These are phyloP conservation scores for Lithosia quadra DNA, from an alignment of 2,888 invertebrate genomes.

Conservation along the genomic window DNA sequence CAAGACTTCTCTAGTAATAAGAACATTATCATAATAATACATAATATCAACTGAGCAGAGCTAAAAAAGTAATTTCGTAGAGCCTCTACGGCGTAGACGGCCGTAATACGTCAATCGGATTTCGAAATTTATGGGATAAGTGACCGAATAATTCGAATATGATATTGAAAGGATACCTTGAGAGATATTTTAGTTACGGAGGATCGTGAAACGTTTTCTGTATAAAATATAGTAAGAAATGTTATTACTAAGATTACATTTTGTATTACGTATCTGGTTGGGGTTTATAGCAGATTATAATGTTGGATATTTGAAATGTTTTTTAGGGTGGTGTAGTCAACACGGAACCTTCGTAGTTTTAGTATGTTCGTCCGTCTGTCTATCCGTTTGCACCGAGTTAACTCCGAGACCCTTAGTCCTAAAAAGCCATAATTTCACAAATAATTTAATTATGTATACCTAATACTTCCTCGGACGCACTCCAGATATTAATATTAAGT, in stretches of 20 bases:
- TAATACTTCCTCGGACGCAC: too few species aligned
- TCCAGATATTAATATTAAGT: too few species aligned
- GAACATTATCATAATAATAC: too few species aligned
- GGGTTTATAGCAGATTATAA: not conserved
- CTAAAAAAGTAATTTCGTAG: conserved; percentile 8
- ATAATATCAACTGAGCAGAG: not conserved
- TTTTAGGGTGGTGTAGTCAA: too few species aligned
- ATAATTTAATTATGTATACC: too few species aligned
- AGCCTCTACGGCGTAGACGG: conserved; percentile 13
- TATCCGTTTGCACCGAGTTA: too few species aligned
- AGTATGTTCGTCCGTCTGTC: too few species aligned
- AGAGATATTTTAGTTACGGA: not conserved
- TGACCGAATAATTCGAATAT: conserved; percentile 9
- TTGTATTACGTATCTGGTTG: not conserved
- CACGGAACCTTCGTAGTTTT: too few species aligned
- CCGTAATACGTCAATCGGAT: not conserved
- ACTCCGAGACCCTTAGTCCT: too few species aligned
- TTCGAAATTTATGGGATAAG: conserved; percentile 11
- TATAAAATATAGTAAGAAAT: not conserved
- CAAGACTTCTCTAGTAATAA: not conserved
- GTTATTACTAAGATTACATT: not conserved
- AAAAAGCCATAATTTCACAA: too few species aligned
- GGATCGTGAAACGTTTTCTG: not conserved
- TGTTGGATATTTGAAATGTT: too few species aligned
- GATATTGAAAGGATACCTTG: conserved; percentile 16